A percentile compares a stretch with the other conserved stretches of the same genome.
Evolutionary conservation across 2,888 invertebrate species (phyloP).

Genomic region (Caenorhabditis sp.): DNA sequence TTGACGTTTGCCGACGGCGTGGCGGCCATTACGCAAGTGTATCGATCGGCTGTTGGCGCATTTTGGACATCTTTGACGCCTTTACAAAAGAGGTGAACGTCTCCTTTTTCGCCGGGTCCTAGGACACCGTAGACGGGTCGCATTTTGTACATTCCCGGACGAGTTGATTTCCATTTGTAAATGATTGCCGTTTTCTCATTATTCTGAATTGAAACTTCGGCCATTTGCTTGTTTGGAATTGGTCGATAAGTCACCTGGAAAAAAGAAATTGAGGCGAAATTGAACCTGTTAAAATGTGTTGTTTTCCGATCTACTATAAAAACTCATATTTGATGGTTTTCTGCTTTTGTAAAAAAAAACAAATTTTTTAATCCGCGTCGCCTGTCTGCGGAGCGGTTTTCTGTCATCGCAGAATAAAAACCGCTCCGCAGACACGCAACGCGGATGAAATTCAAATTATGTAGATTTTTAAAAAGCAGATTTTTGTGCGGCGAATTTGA

Average conservation of each 20-base stretch:
- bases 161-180: conserved; percentile 16
- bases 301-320: too few relatives aligned
- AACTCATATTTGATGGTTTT: too few relatives aligned
- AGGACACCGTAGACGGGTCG: conserved; percentile 7
- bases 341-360: too few relatives aligned
- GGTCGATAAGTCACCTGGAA: conserved; percentile 11
- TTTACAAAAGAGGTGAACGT: conserved; percentile 1
- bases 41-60: conserved; percentile 4
- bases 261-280: background rate
- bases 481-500: too few relatives aligned
- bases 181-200: conserved; percentile 12
- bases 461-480: too few relatives aligned
- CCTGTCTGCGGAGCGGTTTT: too few relatives aligned
- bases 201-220: conserved; percentile 2
- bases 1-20: conserved; percentile 9
- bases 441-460: too few relatives aligned
- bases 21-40: conserved; percentile 12
- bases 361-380: too few relatives aligned
- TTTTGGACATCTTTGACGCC: conserved; percentile 6
- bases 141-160: conserved; percentile 14
- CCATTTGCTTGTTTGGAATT: conserved; percentile 11
- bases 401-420: too few relatives aligned
- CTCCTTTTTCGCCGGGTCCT: background rate
- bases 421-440: too few relatives aligned
- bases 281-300: background rate